Percentiles rank a stretch among this genome's conserved stretches.
These are phyloP conservation scores for Callorhinus ursinus DNA, from an alignment of 2,113 vertebrate species.

Conservation along the genomic window DNA sequence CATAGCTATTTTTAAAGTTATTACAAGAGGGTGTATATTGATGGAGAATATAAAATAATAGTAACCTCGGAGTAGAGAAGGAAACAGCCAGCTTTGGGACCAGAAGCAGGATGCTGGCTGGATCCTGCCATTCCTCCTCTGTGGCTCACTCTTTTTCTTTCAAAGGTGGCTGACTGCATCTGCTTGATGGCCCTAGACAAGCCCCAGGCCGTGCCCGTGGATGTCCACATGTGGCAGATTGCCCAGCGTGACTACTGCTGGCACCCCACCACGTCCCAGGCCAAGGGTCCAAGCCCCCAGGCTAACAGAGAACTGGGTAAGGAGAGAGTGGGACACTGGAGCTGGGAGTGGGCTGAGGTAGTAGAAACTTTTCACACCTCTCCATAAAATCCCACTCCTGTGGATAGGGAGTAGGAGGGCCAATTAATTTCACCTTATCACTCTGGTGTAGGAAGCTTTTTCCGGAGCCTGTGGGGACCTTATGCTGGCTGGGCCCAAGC, in stretches of 20 bases:
- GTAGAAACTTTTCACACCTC: background rate
- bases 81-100: background rate
- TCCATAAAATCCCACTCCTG: background rate
- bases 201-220: constrained; percentile 92
- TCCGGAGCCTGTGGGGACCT: constrained; percentile 93
- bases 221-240: constrained; percentile 96
- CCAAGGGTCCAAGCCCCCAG: constrained; percentile 64
- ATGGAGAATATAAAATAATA: background rate
- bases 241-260: constrained; percentile 91
- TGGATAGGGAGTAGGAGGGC: background rate
- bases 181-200: constrained; percentile 97
- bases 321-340: constrained; percentile 47
- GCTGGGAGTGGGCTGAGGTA: background rate
- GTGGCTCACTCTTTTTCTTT: background rate
- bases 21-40: background rate
- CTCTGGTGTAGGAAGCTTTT: constrained; percentile 90
- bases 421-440: background rate
- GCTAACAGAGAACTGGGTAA: constrained; percentile 92
- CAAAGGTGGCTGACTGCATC: constrained; percentile 96
- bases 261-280: constrained; percentile 61
- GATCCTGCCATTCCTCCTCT: background rate
- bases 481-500: constrained; percentile 96
- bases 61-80: background rate
- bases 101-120: background rate
- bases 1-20: background rate